phyloP scores from a whole-genome alignment of 2,888 invertebrate species.

The Nemoura dubitans region DNA sequence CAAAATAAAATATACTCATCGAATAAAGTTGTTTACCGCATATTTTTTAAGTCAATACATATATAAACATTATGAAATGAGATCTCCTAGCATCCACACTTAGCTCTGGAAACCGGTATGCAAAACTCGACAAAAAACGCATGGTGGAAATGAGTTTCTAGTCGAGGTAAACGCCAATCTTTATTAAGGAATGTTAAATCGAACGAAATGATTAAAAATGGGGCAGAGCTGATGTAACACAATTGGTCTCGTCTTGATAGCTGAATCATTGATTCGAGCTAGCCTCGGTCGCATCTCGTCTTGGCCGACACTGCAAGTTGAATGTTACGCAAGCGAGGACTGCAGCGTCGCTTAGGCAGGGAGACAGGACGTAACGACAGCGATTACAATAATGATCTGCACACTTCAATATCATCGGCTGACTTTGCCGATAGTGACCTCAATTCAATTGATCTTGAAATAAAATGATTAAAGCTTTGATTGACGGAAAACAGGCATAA shows the following conservation, averaged over 20 bases:
- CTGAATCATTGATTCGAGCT: background rate
- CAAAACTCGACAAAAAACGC: background rate
- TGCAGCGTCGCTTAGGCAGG: background rate
- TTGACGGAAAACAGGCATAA: background rate
- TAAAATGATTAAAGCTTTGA: background rate
- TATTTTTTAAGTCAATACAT: background rate
- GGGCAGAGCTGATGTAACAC: background rate
- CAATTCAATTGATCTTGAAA: slow-evolving; percentile 31
- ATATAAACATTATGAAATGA: background rate
- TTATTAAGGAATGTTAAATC: background rate
- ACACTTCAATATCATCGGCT: background rate
- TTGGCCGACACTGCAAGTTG: background rate
- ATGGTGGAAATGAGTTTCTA: background rate
- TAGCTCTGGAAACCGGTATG: background rate
- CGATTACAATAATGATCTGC: background rate
- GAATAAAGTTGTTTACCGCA: background rate
- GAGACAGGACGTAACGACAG: background rate
- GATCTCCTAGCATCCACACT: background rate
- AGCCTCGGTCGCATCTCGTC: background rate
- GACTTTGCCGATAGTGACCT: slow-evolving; percentile 20
- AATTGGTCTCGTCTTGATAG: background rate
- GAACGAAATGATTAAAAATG: background rate
- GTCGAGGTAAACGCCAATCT: background rate
- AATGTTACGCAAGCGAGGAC: background rate
- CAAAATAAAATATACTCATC: background rate